These are phyloP conservation scores for Orgyia antiqua DNA, from an alignment of 2,888 invertebrate species.

Conservation along the genomic window DNA sequence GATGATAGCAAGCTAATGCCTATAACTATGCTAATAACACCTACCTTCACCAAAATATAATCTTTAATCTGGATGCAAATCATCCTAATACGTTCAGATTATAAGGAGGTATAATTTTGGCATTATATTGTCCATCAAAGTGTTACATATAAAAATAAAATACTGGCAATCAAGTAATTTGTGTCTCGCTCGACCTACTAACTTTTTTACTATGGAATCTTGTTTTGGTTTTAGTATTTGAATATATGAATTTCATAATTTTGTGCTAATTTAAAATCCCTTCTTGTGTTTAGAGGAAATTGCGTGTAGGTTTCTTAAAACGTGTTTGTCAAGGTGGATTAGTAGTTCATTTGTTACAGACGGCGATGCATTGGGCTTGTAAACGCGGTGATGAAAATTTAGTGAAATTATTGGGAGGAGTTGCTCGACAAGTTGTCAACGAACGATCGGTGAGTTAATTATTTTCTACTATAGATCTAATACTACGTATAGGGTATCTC, in stretches of 20 bases:
- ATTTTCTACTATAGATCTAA: no score
- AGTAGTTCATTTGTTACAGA: conserved; percentile 78
- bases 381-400: conserved; percentile 95
- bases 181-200: conserved; percentile 71
- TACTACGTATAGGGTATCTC: no score
- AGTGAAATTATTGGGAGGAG: conserved; percentile 94
- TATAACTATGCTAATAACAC: conserved; percentile 76
- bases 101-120: conserved; percentile 74
- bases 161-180: conserved; percentile 71
- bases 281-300: conserved; percentile 25
- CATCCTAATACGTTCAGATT: conserved; percentile 75
- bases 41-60: conserved; percentile 73
- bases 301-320: conserved; percentile 8
- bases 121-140: conserved; percentile 77
- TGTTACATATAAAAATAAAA: conserved; percentile 76
- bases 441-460: conserved; percentile 85
- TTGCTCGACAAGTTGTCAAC: conserved; percentile 87
- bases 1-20: conserved; percentile 68
- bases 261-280: conserved; percentile 36
- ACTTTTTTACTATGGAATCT: conserved; percentile 62
- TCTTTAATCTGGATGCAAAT: conserved; percentile 77
- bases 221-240: conserved; percentile 50
- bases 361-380: conserved; percentile 97
- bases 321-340: background rate
- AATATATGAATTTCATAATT: conserved; percentile 47